Evolutionary conservation across 2,888 invertebrate genomes (phyloP), one percentile per base, ranked within the genome.

Genomic region (Coleophora deauratella): DNA sequence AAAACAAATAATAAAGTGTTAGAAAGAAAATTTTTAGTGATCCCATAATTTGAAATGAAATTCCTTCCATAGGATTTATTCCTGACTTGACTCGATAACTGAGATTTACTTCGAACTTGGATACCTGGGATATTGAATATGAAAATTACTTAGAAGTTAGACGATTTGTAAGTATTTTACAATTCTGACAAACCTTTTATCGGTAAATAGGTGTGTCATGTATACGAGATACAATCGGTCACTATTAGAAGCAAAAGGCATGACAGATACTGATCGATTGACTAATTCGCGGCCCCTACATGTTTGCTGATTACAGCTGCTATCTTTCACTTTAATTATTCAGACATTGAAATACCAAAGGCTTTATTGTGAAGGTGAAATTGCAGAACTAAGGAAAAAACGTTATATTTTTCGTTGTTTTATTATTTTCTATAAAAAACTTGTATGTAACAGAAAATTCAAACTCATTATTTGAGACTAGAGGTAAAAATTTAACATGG

Each of bases 191-290:
- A n/a, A n/a, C n/a, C n/a, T n/a, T n/a, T n/a, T n/a, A 21, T 21
- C 6, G 21, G 21, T 21, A 21, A 21, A n/a, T n/a, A n/a, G n/a
- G 21, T 21, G 6, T 21, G 21, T 6, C 21, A 21, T 21, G 6
- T 21, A 6, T 21, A 21, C 21, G 36, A 47, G 55, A 57, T 51
- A 50, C 58, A 61, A 69, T 68, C 64, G 48, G 62, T 58, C 55
- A 58, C 54, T 57, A 62, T 71, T 65, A 62, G 54, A 49, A 56
- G 52, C 49, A 66, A 66, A 62, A 65, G 62, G 63, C 59, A 57
- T 51, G 61, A 58, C 54, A 50, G 43, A 40, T 35, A 40, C 34
- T 33, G 38, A 44, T 44, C 40, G 40, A 41, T 44, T 33, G 33
- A 40, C 30, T 35, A 30, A 30, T 13, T 3, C 21, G 21, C 6